Evolutionary conservation across 2,113 vertebrate genomes (phyloP).

Genomic region (Sitta europaea): DNA sequence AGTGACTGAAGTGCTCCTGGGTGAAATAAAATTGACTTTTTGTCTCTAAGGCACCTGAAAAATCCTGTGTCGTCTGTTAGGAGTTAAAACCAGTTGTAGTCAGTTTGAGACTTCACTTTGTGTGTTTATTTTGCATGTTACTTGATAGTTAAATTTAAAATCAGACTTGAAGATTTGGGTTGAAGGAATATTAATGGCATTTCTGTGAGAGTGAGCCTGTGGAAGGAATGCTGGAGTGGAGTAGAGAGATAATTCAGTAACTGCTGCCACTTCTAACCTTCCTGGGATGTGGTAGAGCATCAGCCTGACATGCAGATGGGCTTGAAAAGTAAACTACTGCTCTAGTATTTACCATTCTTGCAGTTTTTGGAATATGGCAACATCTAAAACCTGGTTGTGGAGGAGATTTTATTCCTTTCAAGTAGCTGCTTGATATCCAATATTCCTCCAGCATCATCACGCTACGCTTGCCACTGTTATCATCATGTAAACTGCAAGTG

Average conservation of each 20-base stretch:
- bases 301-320: not conserved
- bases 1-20: not conserved
- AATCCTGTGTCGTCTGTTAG: rapidly evolving
- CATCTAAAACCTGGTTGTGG: not conserved
- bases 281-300: not conserved
- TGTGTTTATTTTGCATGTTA: not conserved
- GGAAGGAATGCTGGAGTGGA: not conserved
- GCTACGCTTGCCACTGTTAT: not conserved
- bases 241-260: not conserved
- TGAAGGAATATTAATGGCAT: not conserved
- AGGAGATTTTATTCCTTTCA: not conserved
- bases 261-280: not conserved
- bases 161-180: not conserved
- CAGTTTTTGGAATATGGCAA: not conserved
- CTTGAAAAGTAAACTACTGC: not conserved
- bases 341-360: not conserved
- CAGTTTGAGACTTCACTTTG: not conserved
- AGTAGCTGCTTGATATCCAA: not conserved
- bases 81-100: not conserved
- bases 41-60: not conserved
- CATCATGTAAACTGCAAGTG: not conserved
- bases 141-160: not conserved
- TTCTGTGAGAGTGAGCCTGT: not conserved
- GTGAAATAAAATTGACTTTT: not conserved
- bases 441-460: not conserved